Base-by-base conservation (phyloP, 1,140 invertebrate species). In the Caerostris extrusa region DNA sequence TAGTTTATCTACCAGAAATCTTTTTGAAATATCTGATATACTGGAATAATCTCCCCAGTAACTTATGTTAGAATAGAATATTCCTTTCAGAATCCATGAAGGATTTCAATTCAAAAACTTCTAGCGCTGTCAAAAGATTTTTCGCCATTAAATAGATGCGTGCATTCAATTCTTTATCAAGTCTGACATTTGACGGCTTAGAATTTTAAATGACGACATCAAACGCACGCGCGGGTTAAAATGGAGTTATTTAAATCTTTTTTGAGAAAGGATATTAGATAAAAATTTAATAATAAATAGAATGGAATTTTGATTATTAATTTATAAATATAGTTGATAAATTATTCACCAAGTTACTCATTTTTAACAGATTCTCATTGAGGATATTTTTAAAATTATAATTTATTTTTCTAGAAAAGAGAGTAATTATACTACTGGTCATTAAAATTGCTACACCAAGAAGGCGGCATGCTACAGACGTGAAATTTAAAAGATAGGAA, bases 161-260 rank as follows among this genome's bases (percentile, higher is more conserved):
- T 53, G 10, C 58, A 87, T 87, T 83, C 82, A 12, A 17, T 87
- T 87, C 58, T 61, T 64, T 50, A 87, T 64, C 60, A 53, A 87
- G 60, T 64, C 53, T 17, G 85, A 6, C 85, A 64, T 64, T 64
- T 87, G 60, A 64, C 14, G 60, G 34, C 57, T 19, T 34, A 64
- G 57, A 64, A 87, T 64, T 64, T 87, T 34, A 87, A 64, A 17
- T 64, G 85, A 87, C 34, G 61, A n/a, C n/a, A 71, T 71, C 69
- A 71, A 19, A 10, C 34, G 12, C 69, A 71, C 61, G 17, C 17
- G 61, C 12, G 61, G 12, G 17, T 64, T 61, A 17, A 87, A 87
- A 50, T 60, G 0, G 61, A 87, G 55, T 19, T 83, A 83, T 83
- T 10, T 19, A 3, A 57, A 83, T 83, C 2, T n/a, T 58, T 3